Conservation (phyloP, 2,113 vertebrate species). For the Tragelaphus scriptus region DNA sequence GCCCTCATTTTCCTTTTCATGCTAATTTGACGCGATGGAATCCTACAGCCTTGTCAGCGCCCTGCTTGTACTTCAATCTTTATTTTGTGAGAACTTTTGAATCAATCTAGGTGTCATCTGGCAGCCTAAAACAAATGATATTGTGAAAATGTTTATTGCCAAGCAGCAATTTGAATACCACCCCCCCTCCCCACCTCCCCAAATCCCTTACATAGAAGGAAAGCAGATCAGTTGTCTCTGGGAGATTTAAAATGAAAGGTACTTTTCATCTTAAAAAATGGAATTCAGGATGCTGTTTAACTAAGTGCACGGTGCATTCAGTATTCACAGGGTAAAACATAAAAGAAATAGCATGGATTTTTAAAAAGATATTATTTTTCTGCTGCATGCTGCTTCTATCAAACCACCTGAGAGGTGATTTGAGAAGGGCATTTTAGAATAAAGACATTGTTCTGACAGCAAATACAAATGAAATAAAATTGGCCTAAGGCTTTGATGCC, state of each 20-base stretch:
- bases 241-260: constrained; percentile 59
- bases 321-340: constrained; percentile 63
- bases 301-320: constrained; percentile 15
- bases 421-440: constrained; percentile 80
- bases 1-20: constrained; percentile 37
- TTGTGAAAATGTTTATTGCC: constrained; percentile 57
- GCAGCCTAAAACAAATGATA: constrained; percentile 52
- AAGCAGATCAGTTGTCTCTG: constrained; percentile 24
- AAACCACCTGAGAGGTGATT: constrained; percentile 82
- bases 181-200: neutral
- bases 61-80: constrained; percentile 45
- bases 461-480: constrained; percentile 86
- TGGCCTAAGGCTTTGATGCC: constrained; percentile 83
- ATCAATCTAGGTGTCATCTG: constrained; percentile 59
- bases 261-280: constrained; percentile 58
- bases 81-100: constrained; percentile 65
- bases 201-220: neutral
- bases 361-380: constrained; percentile 59
- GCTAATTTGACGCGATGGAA: constrained; percentile 40
- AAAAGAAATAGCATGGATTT: constrained; percentile 68
- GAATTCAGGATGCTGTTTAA: constrained; percentile 59
- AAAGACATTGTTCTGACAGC: constrained; percentile 84
- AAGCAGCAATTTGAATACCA: constrained; percentile 40
- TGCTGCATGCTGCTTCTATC: constrained; percentile 72
- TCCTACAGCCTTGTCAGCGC: constrained; percentile 12